phyloP scores from a whole-genome alignment of 2,888 invertebrate species.

The Toxonevra muliebris region DNA sequence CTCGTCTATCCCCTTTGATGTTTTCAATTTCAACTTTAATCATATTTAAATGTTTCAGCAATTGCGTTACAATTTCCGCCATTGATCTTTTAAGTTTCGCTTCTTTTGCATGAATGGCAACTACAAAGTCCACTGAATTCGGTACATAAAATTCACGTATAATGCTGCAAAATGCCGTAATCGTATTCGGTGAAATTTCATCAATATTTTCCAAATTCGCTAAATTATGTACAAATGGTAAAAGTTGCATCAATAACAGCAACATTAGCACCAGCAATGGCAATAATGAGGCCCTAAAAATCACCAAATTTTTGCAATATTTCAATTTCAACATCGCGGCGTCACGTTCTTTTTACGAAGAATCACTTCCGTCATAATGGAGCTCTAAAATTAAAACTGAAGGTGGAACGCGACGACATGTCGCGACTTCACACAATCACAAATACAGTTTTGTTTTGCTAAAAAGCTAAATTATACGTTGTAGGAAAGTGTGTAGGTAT shows the following conservation, averaged over 20 bases:
- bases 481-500: no score
- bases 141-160: conserved; percentile 35
- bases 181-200: conserved; percentile 13
- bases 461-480: no score
- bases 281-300: no score
- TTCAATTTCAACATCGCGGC: no score
- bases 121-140: conserved; percentile 31
- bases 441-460: neutral
- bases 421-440: neutral
- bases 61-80: conserved; percentile 36
- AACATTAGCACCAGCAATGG: neutral
- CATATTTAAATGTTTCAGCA: conserved; percentile 29
- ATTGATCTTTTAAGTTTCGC: conserved; percentile 27
- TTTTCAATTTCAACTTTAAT: conserved; percentile 40
- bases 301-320: no score
- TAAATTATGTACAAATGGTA: neutral
- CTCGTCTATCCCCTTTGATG: neutral
- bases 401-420: neutral
- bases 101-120: conserved; percentile 33
- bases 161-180: conserved; percentile 35
- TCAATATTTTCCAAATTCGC: neutral
- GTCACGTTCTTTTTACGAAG: no score
- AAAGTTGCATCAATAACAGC: neutral
- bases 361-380: no score
- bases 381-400: no score